Conservation (phyloP, 35 echinoderm and acorn worm genomes). For the Nesometra sesokonis region DNA sequence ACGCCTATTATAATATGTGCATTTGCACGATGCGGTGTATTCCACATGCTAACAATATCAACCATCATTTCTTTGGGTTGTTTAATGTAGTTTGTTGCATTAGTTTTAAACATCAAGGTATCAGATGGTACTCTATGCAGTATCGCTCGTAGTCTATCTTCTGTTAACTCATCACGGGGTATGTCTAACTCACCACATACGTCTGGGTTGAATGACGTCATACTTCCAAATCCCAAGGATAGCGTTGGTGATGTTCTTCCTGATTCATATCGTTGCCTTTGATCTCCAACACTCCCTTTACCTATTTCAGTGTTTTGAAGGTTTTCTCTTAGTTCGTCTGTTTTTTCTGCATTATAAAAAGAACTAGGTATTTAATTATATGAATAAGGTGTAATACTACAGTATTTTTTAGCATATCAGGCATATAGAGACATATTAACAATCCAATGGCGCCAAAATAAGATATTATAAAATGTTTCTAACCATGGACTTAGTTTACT, state of each 20-base stretch:
- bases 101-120: neutral
- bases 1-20: slow-evolving; percentile 23
- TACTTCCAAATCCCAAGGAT: neutral
- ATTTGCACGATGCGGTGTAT: slow-evolving; percentile 19
- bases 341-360: neutral
- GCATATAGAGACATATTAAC: no score
- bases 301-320: neutral
- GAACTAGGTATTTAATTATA: no score
- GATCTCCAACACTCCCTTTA: neutral
- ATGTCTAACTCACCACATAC: neutral
- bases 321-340: neutral
- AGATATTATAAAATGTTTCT: no score
- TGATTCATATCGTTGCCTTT: neutral
- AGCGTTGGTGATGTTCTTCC: neutral
- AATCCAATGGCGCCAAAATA: no score
- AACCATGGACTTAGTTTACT: no score
- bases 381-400: no score
- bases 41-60: slow-evolving; percentile 38
- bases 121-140: neutral
- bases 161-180: neutral
- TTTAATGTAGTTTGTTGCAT: neutral
- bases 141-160: neutral
- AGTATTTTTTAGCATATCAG: no score
- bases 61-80: neutral
- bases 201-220: neutral